Base-by-base conservation (phyloP, 2,113 vertebrate species). In the Nothobranchius kuhntae region DNA sequence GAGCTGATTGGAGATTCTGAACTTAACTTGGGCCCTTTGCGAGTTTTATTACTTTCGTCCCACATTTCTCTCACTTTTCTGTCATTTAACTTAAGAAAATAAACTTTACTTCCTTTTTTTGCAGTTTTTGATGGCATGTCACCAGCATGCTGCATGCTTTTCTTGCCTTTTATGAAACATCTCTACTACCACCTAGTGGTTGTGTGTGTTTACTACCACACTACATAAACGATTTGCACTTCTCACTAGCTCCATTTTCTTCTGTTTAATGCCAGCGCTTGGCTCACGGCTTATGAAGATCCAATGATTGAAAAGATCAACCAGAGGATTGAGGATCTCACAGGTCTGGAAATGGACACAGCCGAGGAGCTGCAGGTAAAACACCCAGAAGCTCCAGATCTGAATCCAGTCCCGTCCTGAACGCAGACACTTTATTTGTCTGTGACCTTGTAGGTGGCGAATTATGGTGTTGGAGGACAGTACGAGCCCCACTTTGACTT, bases 321-420 rank as follows among this genome's bases (percentile, higher is more conserved):
- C 90, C 90, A 93, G 59, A 90, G 98, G 76, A 96, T 99, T 84
- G 95, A 99, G 83, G 95, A 94, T 83, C 76, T 99, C 12, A 98
- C 98, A 0, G 98, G 97, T 8, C 88, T 99, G 9, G 95, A 99
- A 78, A 93, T 99, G 83, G 95, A 96, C 82, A 99, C 98, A 24
- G 98, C 97, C 63, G 98, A 99, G 71, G 97, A 99, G 61, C 91
- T 99, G 9, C 98, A 99, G 95, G 92, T 92, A 73, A 77, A 53
- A 26, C 38, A 13, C 3, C 8, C 10, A 30, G 7, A 7, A 21
- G 12, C 11, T 13, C 9, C 10, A 45, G 35, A 36, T 14, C 40
- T 38, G 13, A 61, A 36, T 45, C 15, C 1, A 0, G 0, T 26
- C 6, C 2, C 4, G 38, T 40, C 9, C 38, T 40, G 38, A 7